Evolutionary conservation across 2,113 vertebrate genomes (phyloP).

Genomic region (Lagenorhynchus albirostris): DNA sequence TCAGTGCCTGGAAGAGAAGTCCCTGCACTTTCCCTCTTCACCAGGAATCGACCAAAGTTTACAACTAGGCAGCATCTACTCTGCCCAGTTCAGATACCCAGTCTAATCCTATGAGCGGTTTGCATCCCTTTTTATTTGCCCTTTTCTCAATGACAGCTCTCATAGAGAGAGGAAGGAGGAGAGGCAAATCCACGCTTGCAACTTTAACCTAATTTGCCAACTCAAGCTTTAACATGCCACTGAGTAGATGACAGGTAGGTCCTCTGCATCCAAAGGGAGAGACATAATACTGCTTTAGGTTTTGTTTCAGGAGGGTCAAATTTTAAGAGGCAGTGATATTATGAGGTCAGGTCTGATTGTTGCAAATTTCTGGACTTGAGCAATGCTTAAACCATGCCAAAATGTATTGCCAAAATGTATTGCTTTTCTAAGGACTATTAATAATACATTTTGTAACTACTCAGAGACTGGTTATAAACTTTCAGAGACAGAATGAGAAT

Average conservation of each 20-base stretch:
- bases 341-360: not conserved
- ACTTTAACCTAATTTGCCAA: not conserved
- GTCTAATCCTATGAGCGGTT: not conserved
- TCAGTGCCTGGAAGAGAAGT: not conserved
- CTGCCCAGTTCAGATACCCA: not conserved
- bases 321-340: constrained; percentile 3
- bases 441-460: constrained; percentile 72
- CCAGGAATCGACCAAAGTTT: not conserved
- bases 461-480: constrained; percentile 39
- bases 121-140: not conserved
- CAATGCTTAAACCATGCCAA: constrained; percentile 52
- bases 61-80: not conserved
- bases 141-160: constrained; percentile 4
- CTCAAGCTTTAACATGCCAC: not conserved
- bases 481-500: constrained; percentile 48
- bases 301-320: constrained; percentile 42
- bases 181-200: not conserved
- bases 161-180: not conserved
- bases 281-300: constrained; percentile 2
- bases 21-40: not conserved
- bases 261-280: not conserved
- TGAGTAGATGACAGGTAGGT: not conserved
- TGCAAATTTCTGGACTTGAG: constrained; percentile 51
- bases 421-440: constrained; percentile 74
- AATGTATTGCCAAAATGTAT: not conserved